Percentiles rank a stretch among this genome's conserved stretches.
These are phyloP conservation scores for Todiramphus saurophagus DNA, from an alignment of 2,113 vertebrate genomes.

Conservation along the genomic window DNA sequence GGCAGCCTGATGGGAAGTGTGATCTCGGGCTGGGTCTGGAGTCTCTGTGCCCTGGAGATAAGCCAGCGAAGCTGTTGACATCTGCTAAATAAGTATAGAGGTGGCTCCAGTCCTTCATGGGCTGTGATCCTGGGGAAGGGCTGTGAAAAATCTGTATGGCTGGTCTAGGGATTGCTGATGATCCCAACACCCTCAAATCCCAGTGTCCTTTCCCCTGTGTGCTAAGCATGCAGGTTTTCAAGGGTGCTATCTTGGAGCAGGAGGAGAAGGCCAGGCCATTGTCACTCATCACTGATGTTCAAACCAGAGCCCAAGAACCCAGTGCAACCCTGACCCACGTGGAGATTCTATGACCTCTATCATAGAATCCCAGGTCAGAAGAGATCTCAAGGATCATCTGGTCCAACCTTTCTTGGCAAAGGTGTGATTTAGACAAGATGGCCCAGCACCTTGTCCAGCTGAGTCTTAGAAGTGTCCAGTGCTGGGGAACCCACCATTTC, in stretches of 20 bases:
- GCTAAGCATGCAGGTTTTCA: background rate
- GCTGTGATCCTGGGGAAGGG: background rate
- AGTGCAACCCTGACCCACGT: fast-evolving
- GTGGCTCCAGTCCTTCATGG: background rate
- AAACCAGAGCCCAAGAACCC: background rate
- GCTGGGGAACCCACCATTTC: background rate
- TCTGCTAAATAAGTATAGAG: fast-evolving
- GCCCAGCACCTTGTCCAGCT: no score
- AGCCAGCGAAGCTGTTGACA: background rate
- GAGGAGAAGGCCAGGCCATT: background rate
- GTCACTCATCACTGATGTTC: fast-evolving
- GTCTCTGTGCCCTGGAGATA: background rate
- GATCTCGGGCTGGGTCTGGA: background rate
- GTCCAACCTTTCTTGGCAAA: background rate
- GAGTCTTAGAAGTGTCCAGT: background rate
- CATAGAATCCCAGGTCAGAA: background rate
- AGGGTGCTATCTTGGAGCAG: background rate
- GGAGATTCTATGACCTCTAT: background rate
- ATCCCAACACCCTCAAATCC: background rate
- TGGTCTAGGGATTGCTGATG: background rate
- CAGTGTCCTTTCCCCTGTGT: background rate
- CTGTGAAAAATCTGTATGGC: background rate
- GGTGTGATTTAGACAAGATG: no score
- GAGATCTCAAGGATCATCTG: background rate
- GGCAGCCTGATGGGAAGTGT: background rate